A percentile compares a stretch with the other conserved stretches of the same genome.
These are phyloP conservation scores for Brachyptera putata DNA, from an alignment of 2,888 invertebrate species.

Conservation along the genomic window DNA sequence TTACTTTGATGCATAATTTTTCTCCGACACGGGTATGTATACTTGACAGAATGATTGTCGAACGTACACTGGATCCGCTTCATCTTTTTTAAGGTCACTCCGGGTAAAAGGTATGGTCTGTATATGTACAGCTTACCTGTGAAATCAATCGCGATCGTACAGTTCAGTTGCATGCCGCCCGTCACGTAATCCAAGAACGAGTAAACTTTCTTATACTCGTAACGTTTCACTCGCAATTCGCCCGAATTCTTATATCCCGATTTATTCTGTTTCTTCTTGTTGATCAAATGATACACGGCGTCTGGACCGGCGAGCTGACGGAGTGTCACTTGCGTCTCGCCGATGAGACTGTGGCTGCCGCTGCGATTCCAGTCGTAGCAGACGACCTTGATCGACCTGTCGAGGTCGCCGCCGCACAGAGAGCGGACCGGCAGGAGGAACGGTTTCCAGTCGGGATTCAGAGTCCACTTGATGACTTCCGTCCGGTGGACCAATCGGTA, in stretches of 20 bases:
- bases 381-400: constrained; percentile 47
- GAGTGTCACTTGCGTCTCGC: constrained; percentile 46
- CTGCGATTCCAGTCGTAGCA: constrained; percentile 51
- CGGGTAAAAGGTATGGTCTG: too few relatives aligned
- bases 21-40: too few relatives aligned
- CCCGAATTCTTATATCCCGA: constrained; percentile 49
- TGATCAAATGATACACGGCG: constrained; percentile 41
- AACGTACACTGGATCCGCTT: too few relatives aligned
- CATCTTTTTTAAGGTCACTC: too few relatives aligned
- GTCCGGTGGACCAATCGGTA: constrained; percentile 51
- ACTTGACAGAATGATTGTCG: too few relatives aligned
- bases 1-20: too few relatives aligned
- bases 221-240: constrained; percentile 35
- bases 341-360: constrained; percentile 49
- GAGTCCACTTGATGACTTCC: constrained; percentile 49
- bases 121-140: constrained; percentile 44
- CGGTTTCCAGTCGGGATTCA: constrained; percentile 52
- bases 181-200: constrained; percentile 56
- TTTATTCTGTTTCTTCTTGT: constrained; percentile 43
- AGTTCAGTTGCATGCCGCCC: constrained; percentile 49
- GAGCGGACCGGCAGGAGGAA: constrained; percentile 46
- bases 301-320: constrained; percentile 43
- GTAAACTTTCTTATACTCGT: constrained; percentile 38
- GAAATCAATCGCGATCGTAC: constrained; percentile 49
- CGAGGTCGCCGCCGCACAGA: constrained; percentile 52